phyloP scores from a whole-genome alignment of 2,797 vertebrate genomes.

The Hephaestus fuliginosus region DNA sequence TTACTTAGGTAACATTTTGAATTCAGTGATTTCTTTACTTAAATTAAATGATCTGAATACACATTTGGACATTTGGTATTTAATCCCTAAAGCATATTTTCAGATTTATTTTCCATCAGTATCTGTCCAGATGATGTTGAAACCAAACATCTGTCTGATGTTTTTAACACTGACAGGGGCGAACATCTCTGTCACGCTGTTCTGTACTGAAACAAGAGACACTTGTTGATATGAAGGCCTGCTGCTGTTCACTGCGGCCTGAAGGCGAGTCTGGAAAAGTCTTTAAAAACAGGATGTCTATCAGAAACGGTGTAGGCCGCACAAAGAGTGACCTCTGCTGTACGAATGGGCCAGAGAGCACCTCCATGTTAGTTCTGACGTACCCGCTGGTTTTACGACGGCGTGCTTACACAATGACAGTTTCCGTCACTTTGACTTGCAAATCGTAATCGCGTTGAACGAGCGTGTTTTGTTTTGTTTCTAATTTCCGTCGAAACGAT shows the following conservation, averaged over 20 bases:
- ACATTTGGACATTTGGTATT: too few species aligned
- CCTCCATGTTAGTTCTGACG: slow-evolving; percentile 64
- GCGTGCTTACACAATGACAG: slow-evolving; percentile 80
- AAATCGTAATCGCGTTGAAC: slow-evolving; percentile 73
- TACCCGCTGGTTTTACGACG: slow-evolving; percentile 79
- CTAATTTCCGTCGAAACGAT: slow-evolving; percentile 33
- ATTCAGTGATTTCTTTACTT: too few species aligned
- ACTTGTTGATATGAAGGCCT: not conserved
- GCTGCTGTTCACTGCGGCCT: not conserved
- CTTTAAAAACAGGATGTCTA: slow-evolving; percentile 13
- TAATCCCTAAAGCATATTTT: not conserved
- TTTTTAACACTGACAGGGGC: not conserved
- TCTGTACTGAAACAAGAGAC: not conserved
- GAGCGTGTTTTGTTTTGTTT: slow-evolving; percentile 48
- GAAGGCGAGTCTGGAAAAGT: slow-evolving; percentile 51
- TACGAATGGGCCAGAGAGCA: slow-evolving; percentile 21
- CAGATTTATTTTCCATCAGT: not conserved
- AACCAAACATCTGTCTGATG: not conserved
- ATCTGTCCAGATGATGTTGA: not conserved
- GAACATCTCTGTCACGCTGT: not conserved
- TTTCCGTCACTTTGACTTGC: slow-evolving; percentile 82
- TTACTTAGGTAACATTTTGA: too few species aligned
- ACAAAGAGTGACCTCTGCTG: slow-evolving; percentile 76
- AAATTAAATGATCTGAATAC: too few species aligned
- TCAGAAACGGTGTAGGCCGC: slow-evolving; percentile 29